Conservation (phyloP, 2,797 vertebrate species). For the Bradypodion ventrale region DNA sequence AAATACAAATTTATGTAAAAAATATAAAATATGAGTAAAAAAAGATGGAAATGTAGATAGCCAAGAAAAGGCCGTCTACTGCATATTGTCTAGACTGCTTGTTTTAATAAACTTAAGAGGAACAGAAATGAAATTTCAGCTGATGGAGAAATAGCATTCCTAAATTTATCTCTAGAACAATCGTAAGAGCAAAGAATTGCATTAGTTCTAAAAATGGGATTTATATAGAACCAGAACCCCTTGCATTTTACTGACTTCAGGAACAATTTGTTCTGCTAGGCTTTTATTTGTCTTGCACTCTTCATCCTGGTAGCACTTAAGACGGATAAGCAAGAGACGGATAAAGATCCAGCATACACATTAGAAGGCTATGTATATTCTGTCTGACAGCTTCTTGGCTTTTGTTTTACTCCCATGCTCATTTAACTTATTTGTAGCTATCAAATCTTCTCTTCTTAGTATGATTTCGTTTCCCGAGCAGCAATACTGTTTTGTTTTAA, state of each 20-base stretch:
- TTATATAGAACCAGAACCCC: background rate
- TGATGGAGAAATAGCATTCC: background rate
- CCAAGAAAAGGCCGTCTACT: slow-evolving; percentile 20
- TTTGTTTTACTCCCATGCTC: background rate
- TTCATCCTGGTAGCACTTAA: background rate
- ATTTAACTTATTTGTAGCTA: background rate
- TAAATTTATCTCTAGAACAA: background rate
- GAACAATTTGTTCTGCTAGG: background rate
- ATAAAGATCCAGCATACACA: background rate
- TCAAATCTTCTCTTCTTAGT: background rate
- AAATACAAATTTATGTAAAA: slow-evolving; percentile 46
- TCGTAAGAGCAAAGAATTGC: background rate
- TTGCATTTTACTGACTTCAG: background rate
- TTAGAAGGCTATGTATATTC: background rate
- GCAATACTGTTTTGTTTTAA: background rate
- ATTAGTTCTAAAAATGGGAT: background rate
- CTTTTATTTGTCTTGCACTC: background rate
- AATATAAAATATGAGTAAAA: slow-evolving; percentile 14
- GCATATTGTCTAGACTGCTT: slow-evolving; percentile 34
- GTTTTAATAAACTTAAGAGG: slow-evolving; percentile 1
- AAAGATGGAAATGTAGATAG: slow-evolving; percentile 22
- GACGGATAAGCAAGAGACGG: background rate
- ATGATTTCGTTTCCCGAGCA: background rate
- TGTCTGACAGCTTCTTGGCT: background rate
- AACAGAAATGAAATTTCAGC: background rate